Conservation (phyloP, 2,888 invertebrate genomes). For the Eubasilissa splendida region DNA sequence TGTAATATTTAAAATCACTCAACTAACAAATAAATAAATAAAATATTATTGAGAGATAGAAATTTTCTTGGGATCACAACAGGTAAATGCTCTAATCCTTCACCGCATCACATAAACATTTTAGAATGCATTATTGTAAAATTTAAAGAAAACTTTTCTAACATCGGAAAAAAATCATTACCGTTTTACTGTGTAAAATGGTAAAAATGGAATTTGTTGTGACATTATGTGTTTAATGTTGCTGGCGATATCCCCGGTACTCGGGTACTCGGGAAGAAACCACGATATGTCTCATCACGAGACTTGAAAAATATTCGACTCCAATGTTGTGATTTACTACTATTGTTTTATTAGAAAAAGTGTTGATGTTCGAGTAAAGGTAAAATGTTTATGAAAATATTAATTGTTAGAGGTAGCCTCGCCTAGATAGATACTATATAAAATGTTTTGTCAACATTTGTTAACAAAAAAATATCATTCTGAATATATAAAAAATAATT, state of each 20-base stretch:
- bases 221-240: neutral
- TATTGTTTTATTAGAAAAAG: conserved; percentile 57
- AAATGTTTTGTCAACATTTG: conserved; percentile 62
- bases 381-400: conserved; percentile 49
- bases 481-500: conserved; percentile 61
- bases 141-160: neutral
- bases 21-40: neutral
- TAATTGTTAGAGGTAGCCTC: conserved; percentile 55
- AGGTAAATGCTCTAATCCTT: conserved; percentile 1
- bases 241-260: neutral
- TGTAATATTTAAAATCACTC: neutral
- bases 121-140: conserved; percentile 6
- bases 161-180: neutral
- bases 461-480: conserved; percentile 61
- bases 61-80: neutral
- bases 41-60: too few relatives aligned
- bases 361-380: conserved; percentile 53
- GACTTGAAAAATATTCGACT: conserved; percentile 58
- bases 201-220: neutral
- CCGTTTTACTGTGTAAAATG: conserved; percentile 37
- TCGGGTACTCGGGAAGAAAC: conserved; percentile 3
- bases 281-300: conserved; percentile 47
- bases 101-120: neutral
- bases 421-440: conserved; percentile 53
- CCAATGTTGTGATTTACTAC: conserved; percentile 59